Conservation (phyloP, 2,888 invertebrate species). For the Macrophya annulata region DNA sequence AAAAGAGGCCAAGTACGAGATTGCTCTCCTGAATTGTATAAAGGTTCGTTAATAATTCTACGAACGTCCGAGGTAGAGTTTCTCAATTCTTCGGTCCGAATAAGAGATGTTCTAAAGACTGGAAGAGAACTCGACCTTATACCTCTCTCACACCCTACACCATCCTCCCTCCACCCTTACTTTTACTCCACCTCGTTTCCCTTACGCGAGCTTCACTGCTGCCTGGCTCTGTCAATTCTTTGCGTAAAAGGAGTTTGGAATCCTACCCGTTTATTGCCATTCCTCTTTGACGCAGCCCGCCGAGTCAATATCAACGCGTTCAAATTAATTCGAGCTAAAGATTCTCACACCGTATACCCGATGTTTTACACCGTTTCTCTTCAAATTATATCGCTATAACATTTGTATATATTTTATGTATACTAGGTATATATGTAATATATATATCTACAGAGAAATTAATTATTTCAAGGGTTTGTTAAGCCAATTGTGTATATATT, state of each 20-base stretch:
- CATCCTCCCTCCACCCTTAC: too few species aligned
- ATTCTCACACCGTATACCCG: background rate
- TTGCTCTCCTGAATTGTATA: slow-evolving; percentile 12
- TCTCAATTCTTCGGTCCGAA: background rate
- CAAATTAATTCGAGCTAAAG: background rate
- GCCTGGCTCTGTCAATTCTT: slow-evolving; percentile 1
- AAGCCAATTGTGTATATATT: too few species aligned
- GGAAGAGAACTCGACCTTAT: background rate
- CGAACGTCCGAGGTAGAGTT: slow-evolving; percentile 2
- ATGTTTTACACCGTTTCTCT: too few species aligned
- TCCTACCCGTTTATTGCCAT: slow-evolving; percentile 1
- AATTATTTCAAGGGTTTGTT: too few species aligned
- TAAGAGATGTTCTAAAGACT: background rate
- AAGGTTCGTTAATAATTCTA: slow-evolving; percentile 38
- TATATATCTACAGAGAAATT: too few species aligned
- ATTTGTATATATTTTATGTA: too few species aligned
- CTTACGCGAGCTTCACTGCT: too few species aligned
- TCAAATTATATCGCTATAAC: too few species aligned
- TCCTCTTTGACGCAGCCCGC: background rate
- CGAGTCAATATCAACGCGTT: background rate
- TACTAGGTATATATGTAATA: too few species aligned
- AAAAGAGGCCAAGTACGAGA: background rate
- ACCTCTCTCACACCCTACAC: background rate
- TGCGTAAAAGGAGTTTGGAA: background rate
- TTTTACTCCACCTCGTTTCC: too few species aligned